Percentiles rank a stretch among this genome's conserved stretches.
Conservation (phyloP, 2,888 invertebrate species). For the Mythimna ferrago region DNA sequence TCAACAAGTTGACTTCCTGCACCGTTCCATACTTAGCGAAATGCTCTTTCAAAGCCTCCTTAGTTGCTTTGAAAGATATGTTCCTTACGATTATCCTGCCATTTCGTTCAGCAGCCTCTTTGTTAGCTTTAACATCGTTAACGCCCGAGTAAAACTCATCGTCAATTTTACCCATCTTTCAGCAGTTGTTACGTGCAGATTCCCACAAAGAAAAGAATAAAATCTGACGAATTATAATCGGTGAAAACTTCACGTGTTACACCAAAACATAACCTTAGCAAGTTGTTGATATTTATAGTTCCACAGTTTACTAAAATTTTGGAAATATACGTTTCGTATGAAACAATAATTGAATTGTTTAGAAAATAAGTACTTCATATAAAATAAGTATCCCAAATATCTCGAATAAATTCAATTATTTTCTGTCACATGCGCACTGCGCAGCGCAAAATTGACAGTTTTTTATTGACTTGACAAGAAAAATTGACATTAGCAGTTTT, state of each 20-base stretch:
- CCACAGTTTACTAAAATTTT: no score
- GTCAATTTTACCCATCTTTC: slow-evolving; percentile 71
- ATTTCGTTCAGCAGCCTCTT: slow-evolving; percentile 72
- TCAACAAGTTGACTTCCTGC: slow-evolving; percentile 94
- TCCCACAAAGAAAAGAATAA: background rate
- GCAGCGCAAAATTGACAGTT: no score
- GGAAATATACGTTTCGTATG: no score
- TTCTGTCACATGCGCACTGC: no score
- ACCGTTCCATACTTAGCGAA: slow-evolving; percentile 94
- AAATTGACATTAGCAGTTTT: no score
- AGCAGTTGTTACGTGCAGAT: background rate
- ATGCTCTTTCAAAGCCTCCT: slow-evolving; percentile 92
- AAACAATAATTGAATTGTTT: no score
- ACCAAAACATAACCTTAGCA: slow-evolving; percentile 54
- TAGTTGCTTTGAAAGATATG: slow-evolving; percentile 93
- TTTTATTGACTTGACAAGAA: no score
- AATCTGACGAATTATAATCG: background rate
- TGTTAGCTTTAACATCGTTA: slow-evolving; percentile 75
- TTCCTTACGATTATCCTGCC: slow-evolving; percentile 93
- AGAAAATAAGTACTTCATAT: no score
- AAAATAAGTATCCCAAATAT: no score
- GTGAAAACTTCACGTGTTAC: slow-evolving; percentile 69
- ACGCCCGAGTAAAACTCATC: slow-evolving; percentile 65
- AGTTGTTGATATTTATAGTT: no score
- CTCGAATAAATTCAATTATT: no score